These are phyloP conservation scores for Cataglyphis albicans DNA, from an alignment of 2,888 invertebrate species.

Conservation along the genomic window DNA sequence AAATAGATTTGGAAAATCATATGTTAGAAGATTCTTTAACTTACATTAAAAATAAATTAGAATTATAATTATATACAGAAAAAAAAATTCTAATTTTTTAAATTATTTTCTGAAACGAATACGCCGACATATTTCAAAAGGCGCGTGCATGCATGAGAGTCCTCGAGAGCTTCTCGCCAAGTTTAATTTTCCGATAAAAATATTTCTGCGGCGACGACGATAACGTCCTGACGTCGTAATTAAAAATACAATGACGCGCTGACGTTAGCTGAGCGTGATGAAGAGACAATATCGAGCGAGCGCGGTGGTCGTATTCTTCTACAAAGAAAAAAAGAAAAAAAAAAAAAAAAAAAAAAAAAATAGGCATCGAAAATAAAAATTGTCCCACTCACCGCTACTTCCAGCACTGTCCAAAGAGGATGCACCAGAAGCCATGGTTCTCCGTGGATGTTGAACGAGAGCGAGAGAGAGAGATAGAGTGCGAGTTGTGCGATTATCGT, in stretches of 20 bases:
- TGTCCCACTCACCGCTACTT: constrained; percentile 90
- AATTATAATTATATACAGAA: background rate
- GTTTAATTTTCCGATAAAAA: constrained; percentile 43
- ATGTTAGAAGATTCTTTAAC: background rate
- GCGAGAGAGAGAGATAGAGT: constrained; percentile 31
- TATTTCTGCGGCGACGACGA: constrained; percentile 35
- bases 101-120: background rate
- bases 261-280: constrained; percentile 21
- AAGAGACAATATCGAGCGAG: constrained; percentile 36
- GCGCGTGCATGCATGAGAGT: background rate
- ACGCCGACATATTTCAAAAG: background rate
- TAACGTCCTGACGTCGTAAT: constrained; percentile 51
- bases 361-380: constrained; percentile 45
- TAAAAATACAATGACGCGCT: constrained; percentile 55
- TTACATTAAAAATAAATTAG: background rate
- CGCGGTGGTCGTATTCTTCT: background rate
- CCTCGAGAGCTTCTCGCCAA: background rate
- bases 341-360: background rate
- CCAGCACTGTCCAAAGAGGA: constrained; percentile 93
- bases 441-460: constrained; percentile 65
- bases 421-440: constrained; percentile 92
- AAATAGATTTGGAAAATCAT: background rate
- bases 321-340: background rate
- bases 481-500: constrained; percentile 29
- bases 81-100: background rate